Conservation (phyloP, 2,113 vertebrate species). For the Saccopteryx leptura region DNA sequence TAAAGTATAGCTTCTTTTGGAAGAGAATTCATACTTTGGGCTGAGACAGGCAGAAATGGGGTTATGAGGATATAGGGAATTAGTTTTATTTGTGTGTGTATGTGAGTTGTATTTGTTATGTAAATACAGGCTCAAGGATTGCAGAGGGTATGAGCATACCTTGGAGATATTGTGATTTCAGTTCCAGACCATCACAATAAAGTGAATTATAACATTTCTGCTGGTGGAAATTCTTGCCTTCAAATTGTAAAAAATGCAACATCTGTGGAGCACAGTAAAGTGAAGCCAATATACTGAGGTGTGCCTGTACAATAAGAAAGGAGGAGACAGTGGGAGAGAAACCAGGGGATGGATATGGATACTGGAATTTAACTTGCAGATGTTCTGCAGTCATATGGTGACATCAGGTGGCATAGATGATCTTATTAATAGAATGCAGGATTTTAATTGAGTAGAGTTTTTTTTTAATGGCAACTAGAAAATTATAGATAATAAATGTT, state of each 20-base stretch:
- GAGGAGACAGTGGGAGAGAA: not conserved
- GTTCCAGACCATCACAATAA: not conserved
- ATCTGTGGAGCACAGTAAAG: too few relatives aligned
- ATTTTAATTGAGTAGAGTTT: not conserved
- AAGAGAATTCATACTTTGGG: not conserved
- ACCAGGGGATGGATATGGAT: not conserved
- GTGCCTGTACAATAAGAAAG: not conserved
- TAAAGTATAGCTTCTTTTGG: not conserved
- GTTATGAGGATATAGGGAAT: not conserved
- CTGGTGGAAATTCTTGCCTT: too few relatives aligned
- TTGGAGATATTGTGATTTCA: not conserved
- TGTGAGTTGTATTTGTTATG: not conserved
- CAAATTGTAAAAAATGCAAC: too few relatives aligned
- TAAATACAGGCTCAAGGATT: not conserved
- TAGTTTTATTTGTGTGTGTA: not conserved
- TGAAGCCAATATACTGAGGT: not conserved
- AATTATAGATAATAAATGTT: not conserved
- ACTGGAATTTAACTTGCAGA: not conserved
- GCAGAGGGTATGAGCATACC: not conserved
- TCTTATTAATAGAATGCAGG: not conserved
- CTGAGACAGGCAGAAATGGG: not conserved
- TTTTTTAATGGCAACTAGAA: not conserved
- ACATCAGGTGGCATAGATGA: not conserved
- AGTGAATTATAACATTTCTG: not conserved
- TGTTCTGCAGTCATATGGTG: not conserved